Conservation (phyloP, 2,113 vertebrate species). For the Petrocephalus microphthalmus region DNA sequence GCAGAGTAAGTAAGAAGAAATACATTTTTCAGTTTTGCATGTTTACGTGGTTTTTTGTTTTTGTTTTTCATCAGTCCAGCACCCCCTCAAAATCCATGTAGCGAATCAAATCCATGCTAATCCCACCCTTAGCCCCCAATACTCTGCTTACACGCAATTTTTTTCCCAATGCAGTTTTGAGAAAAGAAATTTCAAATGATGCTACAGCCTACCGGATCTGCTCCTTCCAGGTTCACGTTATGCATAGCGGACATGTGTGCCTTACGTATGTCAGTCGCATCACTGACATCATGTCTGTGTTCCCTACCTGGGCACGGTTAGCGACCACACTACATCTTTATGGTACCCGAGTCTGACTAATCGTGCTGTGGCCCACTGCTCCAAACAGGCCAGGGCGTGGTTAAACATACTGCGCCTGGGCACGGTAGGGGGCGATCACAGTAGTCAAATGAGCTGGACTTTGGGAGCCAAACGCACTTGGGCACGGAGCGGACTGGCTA, state of each 20-base stretch:
- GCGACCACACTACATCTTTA: not conserved
- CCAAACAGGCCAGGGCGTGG: not conserved
- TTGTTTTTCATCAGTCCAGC: too few relatives aligned
- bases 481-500: not conserved
- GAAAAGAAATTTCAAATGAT: too few relatives aligned
- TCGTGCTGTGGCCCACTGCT: not conserved
- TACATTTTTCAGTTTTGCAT: too few relatives aligned
- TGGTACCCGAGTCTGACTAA: not conserved
- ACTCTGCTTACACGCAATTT: too few relatives aligned
- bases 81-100: too few relatives aligned
- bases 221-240: not conserved
- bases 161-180: too few relatives aligned
- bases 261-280: not conserved
- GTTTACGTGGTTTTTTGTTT: too few relatives aligned
- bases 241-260: not conserved
- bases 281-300: not conserved
- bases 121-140: too few relatives aligned
- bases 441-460: not conserved
- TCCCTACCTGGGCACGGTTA: not conserved
- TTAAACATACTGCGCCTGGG: not conserved
- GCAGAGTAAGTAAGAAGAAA: too few relatives aligned
- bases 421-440: not conserved
- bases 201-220: not conserved
- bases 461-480: too few relatives aligned
- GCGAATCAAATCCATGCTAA: too few relatives aligned